A percentile compares a stretch with the other conserved stretches of the same genome.
phyloP scores from a whole-genome alignment of 2,797 vertebrate species.

The Artibeus jamaicensis region DNA sequence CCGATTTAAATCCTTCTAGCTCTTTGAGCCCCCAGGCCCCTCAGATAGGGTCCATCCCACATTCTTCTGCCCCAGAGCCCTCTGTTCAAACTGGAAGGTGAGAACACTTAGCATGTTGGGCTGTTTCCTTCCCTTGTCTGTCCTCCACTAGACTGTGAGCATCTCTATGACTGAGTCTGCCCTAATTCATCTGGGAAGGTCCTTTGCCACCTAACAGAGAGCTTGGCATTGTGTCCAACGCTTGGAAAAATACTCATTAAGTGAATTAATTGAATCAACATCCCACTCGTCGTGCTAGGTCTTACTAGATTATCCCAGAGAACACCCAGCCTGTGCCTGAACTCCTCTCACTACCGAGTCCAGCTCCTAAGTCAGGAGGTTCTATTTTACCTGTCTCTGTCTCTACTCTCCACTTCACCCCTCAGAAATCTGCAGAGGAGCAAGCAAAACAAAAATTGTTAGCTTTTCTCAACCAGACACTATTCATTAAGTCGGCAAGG shows the following conservation, averaged over 20 bases:
- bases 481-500: background rate
- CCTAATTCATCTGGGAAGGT: background rate
- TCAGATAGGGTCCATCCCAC: background rate
- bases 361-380: background rate
- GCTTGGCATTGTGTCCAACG: background rate
- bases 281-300: background rate
- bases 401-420: background rate
- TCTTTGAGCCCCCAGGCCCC: background rate
- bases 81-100: background rate
- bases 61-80: background rate
- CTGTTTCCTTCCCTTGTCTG: background rate
- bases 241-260: conserved; percentile 30
- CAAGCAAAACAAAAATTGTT: background rate
- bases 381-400: background rate
- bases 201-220: conserved; percentile 11
- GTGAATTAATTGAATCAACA: conserved; percentile 23
- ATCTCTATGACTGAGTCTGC: background rate
- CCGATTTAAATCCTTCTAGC: background rate
- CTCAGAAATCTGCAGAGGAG: background rate
- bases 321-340: background rate
- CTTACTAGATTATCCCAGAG: background rate
- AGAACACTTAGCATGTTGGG: background rate
- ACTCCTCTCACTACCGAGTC: background rate
- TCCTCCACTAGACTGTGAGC: background rate
- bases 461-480: background rate